phyloP scores from a whole-genome alignment of 2,113 vertebrate species.

The Spea bombifrons region DNA sequence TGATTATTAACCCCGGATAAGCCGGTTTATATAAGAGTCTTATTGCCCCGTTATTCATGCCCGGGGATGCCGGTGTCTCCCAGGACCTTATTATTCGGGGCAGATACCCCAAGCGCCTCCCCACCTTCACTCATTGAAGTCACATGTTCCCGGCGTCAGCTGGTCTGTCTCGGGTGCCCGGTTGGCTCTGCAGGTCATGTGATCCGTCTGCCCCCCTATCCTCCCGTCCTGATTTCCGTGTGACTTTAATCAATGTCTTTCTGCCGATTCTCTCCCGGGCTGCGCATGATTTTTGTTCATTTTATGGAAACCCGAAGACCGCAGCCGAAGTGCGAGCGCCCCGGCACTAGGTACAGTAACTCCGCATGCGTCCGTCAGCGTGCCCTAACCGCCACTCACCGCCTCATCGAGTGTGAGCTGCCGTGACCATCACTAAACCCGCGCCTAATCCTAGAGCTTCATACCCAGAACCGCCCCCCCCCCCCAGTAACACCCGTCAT shows the following conservation, averaged over 20 bases:
- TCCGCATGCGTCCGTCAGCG: slow-evolving; percentile 55
- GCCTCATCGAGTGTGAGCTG: background rate
- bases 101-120: slow-evolving; percentile 16
- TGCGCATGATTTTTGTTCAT: slow-evolving; percentile 72
- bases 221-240: slow-evolving; percentile 17
- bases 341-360: slow-evolving; percentile 91
- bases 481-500: too few relatives aligned
- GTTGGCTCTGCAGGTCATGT: background rate
- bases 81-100: too few relatives aligned
- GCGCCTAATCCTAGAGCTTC: too few relatives aligned
- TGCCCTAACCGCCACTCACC: background rate
- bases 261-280: slow-evolving; percentile 71
- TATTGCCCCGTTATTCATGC: too few relatives aligned
- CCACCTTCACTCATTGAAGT: background rate
- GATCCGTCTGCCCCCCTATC: background rate
- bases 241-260: slow-evolving; percentile 58
- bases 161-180: background rate
- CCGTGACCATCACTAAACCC: background rate
- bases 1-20: too few relatives aligned
- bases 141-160: too few relatives aligned
- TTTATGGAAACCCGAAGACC: slow-evolving; percentile 85
- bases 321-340: slow-evolving; percentile 90
- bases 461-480: too few relatives aligned
- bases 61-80: too few relatives aligned
- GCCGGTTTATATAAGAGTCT: too few relatives aligned